A percentile compares a stretch with the other conserved stretches of the same genome.
Evolutionary conservation across 2,113 vertebrate species (phyloP).

Genomic region (Lates calcarifer): DNA sequence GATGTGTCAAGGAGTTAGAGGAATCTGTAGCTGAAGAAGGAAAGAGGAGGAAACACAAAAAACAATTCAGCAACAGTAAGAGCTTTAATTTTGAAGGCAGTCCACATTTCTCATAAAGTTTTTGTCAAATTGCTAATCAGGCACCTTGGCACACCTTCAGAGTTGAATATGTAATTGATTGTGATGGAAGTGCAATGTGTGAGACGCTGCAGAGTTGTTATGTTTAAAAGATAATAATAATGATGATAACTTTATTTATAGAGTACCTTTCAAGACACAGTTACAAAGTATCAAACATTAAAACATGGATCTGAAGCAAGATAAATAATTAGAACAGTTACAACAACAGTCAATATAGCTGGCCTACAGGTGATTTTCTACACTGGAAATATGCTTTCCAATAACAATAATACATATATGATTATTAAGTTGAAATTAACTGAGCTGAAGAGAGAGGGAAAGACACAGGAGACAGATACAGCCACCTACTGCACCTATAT

Average conservation of each 20-base stretch:
- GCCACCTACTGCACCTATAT: background rate
- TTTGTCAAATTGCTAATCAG: background rate
- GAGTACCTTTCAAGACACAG: background rate
- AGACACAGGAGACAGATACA: too few species aligned
- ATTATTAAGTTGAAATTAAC: too few species aligned
- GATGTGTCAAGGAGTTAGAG: background rate
- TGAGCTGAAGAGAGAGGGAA: too few species aligned
- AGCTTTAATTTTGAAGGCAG: background rate
- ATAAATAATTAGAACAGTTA: too few species aligned
- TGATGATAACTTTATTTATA: background rate
- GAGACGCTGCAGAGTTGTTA: background rate
- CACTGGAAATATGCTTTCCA: background rate
- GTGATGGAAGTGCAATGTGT: background rate
- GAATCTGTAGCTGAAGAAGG: background rate
- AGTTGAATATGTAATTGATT: background rate
- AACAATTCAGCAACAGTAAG: background rate
- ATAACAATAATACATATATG: background rate
- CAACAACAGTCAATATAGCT: too few species aligned
- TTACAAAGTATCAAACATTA: background rate
- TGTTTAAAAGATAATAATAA: constrained; percentile 26
- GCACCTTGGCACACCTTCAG: background rate
- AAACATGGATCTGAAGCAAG: too few species aligned
- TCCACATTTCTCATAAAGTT: background rate
- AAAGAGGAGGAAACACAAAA: background rate
- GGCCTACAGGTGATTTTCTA: too few species aligned